phyloP scores from a whole-genome alignment of 1,140 invertebrate genomes.

The Drosophila nigrodunni region DNA sequence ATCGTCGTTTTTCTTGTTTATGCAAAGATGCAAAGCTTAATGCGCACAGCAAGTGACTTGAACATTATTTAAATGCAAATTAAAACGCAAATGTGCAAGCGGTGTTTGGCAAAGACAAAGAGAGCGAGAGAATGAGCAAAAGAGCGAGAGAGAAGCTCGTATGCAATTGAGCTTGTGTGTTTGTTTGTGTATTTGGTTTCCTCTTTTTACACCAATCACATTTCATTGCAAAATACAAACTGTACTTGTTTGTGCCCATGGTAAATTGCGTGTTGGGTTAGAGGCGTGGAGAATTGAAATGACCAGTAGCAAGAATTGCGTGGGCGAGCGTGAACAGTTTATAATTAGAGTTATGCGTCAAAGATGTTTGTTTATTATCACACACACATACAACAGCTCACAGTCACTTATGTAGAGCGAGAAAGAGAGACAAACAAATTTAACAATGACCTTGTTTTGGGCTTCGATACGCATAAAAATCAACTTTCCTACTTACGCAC shows the following conservation, averaged over 20 bases:
- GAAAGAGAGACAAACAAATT: conserved; percentile 25
- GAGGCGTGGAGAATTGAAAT: not conserved
- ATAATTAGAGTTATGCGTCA: conserved; percentile 44
- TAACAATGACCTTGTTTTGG: conserved; percentile 52
- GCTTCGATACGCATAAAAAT: conserved; percentile 41
- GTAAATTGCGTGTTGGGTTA: conserved; percentile 11
- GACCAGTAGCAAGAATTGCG: conserved; percentile 35
- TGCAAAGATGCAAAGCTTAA: conserved; percentile 9
- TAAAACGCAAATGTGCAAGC: conserved; percentile 19
- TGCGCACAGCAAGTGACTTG: conserved; percentile 9
- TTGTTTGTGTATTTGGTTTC: conserved; percentile 16
- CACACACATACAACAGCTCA: conserved; percentile 4
- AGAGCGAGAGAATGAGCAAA: not conserved
- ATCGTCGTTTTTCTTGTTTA: conserved; percentile 26
- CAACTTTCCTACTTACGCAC: conserved; percentile 37
- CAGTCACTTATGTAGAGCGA: not conserved
- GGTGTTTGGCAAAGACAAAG: conserved; percentile 10
- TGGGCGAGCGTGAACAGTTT: conserved; percentile 25
- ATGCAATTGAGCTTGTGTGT: conserved; percentile 12
- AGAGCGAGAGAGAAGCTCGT: not conserved
- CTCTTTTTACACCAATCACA: conserved; percentile 35
- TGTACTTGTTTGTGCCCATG: conserved; percentile 33
- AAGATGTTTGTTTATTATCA: conserved; percentile 34
- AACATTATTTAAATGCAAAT: conserved; percentile 21
- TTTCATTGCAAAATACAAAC: conserved; percentile 42